phyloP scores from a whole-genome alignment of 2,888 invertebrate genomes.

The Eulithis testata region DNA sequence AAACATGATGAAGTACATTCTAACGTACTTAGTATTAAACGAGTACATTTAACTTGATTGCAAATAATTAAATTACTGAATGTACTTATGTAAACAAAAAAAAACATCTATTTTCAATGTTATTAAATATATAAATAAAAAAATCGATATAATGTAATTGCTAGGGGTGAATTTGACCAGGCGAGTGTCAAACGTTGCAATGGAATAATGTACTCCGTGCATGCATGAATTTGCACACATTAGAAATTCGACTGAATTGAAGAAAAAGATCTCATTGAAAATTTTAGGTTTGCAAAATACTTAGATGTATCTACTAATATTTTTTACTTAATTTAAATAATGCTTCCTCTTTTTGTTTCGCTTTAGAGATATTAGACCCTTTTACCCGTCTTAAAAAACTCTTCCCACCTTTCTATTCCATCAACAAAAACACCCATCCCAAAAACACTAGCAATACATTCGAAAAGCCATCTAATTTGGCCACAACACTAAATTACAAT shows the following conservation, averaged over 20 bases:
- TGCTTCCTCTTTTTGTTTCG: no score
- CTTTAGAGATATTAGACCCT: no score
- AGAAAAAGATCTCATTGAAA: background rate
- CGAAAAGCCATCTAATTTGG: conserved; percentile 60
- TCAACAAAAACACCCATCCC: conserved; percentile 30
- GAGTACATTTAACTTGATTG: no score
- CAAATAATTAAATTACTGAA: no score
- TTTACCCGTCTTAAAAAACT: background rate
- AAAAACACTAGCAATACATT: conserved; percentile 45
- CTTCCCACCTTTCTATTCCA: background rate
- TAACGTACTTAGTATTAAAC: no score
- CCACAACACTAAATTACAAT: conserved; percentile 78
- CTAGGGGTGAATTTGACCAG: conserved; percentile 47
- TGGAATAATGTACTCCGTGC: conserved; percentile 70
- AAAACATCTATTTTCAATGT: no score
- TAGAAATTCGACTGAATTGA: background rate
- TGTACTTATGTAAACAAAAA: no score
- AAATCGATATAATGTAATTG: conserved; percentile 40
- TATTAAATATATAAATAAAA: no score
- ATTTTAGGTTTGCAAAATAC: background rate
- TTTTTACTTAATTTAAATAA: no score
- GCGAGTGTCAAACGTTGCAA: conserved; percentile 65
- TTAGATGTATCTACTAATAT: no score
- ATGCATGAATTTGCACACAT: conserved; percentile 52
- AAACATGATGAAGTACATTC: background rate